Evolutionary conservation across 2,113 vertebrate species (phyloP).

Genomic region (Oryctolagus cuniculus): mOryCun1.1 NC_091442.1:41345501-41346000

Average conservation of each 20-base stretch:
- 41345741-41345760: conserved; percentile 17
- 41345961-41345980: too few species aligned
- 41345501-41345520: neutral
- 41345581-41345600: conserved; percentile 37
- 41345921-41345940: neutral
- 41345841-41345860: conserved; percentile 61
- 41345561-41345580: conserved; percentile 26
- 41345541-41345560: conserved; percentile 17
- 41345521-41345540: neutral
- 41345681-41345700: neutral
- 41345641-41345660: neutral
- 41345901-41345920: neutral
- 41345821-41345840: conserved; percentile 38
- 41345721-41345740: neutral
- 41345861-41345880: conserved; percentile 50
- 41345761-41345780: neutral
- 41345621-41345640: neutral
- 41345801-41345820: conserved; percentile 36
- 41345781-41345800: conserved; percentile 38
- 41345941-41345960: neutral
- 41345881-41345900: conserved; percentile 42
- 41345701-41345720: neutral
- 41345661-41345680: neutral
- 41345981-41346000: too few species aligned
- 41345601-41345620: neutral